Base-by-base conservation (phyloP, 2,113 vertebrate species). In the Toxotes jaculatrix region DNA sequence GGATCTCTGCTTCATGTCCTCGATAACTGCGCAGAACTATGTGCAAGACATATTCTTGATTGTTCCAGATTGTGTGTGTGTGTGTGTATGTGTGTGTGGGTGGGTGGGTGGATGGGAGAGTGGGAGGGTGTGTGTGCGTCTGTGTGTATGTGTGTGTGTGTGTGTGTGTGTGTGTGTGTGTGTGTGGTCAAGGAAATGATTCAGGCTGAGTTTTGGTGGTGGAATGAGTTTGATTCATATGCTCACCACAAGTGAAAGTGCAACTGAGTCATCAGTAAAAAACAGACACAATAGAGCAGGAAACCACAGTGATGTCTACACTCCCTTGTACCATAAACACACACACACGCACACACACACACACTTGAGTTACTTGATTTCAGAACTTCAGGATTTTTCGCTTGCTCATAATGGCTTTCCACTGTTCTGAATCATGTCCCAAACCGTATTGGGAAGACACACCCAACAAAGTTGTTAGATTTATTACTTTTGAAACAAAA, bases 241-340 rank as follows among this genome's bases (percentile, higher is more conserved):
- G 66, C 64, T 80, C 43, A 63, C 71, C 60, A 65, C 61, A 86
- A 92, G 80, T 65, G 71, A 91, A 92, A 92, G 92, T 89, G 77
- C 67, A 74, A 78, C 71, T 93, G 93, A 93, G 90, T 95, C 93
- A 93, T 86, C 74, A 75, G 45, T 68, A 77, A 79, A 80, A 90
- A 82, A 88, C 67, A 77, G 68, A 82, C 67, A 89, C 88, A 92
- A 88, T 90, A 70, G 85, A 47, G 5, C 70, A 89, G 86, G 88
- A 90, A 92, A 88, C 88, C 84, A 82, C 84, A 78, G 68, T 42
- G 5, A 40, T 80, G 79, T 86, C 65, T 42, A 51, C 79, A 88
- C 77, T 72, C 79, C 82, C 80, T 51, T 3, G 16, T 53, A n/a
- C 56, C 9, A 36, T 59, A 69, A 51, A 21, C 32, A 65, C 43